phyloP scores from a whole-genome alignment of 2,113 vertebrate genomes.

The Monopterus albus region DNA sequence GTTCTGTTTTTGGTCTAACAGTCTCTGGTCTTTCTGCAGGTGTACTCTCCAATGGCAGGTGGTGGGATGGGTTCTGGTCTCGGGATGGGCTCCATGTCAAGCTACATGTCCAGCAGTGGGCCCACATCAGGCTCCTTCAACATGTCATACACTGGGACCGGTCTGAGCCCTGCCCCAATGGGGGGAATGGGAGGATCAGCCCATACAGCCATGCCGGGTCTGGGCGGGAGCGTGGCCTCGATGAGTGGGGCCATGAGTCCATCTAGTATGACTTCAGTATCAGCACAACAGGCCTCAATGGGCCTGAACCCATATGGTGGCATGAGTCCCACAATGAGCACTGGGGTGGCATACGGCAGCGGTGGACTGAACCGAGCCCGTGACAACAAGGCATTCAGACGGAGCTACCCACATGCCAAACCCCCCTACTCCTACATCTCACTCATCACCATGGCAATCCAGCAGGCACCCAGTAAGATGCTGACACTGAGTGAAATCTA shows the following conservation, averaged over 20 bases:
- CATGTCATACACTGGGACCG: constrained; percentile 94
- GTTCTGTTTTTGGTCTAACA: background rate
- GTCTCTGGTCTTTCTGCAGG: constrained; percentile 80
- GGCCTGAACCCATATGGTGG: constrained; percentile 89
- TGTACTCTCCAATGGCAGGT: constrained; percentile 92
- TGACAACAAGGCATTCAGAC: constrained; percentile 91
- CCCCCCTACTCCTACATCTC: constrained; percentile 99
- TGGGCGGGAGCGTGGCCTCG: constrained; percentile 84
- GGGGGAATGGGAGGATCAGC: constrained; percentile 85
- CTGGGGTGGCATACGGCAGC: constrained; percentile 88
- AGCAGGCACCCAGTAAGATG: constrained; percentile 97
- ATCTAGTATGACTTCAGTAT: constrained; percentile 86
- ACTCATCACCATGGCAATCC: constrained; percentile 99
- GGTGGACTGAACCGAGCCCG: constrained; percentile 87
- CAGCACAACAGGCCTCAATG: constrained; percentile 89
- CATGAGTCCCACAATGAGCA: constrained; percentile 93
- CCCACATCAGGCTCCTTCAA: constrained; percentile 93
- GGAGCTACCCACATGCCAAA: constrained; percentile 97
- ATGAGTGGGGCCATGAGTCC: constrained; percentile 93
- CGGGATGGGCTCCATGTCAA: constrained; percentile 92
- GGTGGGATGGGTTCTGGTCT: constrained; percentile 91
- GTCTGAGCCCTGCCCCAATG: constrained; percentile 86
- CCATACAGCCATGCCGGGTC: constrained; percentile 84
- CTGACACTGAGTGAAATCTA: constrained; percentile 98
- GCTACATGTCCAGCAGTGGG: constrained; percentile 86